Evolutionary conservation across 2,797 vertebrate genomes (phyloP), one percentile per base, ranked within the genome.

Genomic region (Limosa lapponica): DNA sequence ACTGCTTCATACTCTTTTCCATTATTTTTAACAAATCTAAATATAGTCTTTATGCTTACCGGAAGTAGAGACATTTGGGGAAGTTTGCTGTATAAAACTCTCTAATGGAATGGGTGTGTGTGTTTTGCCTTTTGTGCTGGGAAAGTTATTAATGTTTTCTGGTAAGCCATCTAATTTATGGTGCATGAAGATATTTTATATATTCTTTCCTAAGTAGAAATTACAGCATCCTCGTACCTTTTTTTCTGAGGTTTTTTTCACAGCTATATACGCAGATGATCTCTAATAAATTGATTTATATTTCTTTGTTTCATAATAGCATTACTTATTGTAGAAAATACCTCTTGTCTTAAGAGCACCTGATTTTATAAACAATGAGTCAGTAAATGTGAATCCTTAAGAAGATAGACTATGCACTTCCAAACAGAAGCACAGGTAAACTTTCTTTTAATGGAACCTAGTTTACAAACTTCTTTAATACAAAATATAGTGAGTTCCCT

Each of bases 281-380:
- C 70, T 86, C 83, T 86, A 87, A 93, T 84, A 92, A 92, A 82
- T 89, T 83, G 72, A 94, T 92, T 95, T 90, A 43, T 66, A 89
- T 12, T 88, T 89, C 37, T 88, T 34, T 67, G 37, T 79, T 92
- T 93, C 59, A 71, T 88, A 91, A 77, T 34, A 83, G 52, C 89
- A 71, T 66, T 93, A 82, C 18, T 87, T 77, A 71, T 37, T 84
- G 25, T 73, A 91, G 93, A 93, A 91, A 94, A 70, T 57, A 43
- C 7, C 6, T 73, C 51, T 69, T 80, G 13, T 71, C 49, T 89
- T 71, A 79, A 54, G 19, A 88, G 12, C 62, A 87, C 46, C 61
- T 84, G 72, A 24, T 59, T 91, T 87, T 61, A 89, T 71, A 90
- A 96, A 94, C 64, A 72, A 28, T 43, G 39, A 85, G 49, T 83